Base-by-base conservation (phyloP, 2,797 vertebrate genomes). In the Sitta carolinensis region DNA sequence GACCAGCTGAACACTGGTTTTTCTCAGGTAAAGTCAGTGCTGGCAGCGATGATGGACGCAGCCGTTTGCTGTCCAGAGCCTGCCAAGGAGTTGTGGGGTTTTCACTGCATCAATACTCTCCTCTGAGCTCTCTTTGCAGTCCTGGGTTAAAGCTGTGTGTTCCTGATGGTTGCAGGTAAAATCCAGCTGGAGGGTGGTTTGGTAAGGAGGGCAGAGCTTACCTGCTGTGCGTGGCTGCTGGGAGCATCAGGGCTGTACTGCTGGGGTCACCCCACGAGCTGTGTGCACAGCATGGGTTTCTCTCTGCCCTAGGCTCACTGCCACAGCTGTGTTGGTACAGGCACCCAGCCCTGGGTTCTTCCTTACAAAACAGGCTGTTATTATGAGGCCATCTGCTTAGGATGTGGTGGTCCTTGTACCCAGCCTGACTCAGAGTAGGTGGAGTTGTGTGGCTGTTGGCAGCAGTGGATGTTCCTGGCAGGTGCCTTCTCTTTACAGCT, bases 381-480 rank as follows among this genome's bases (percentile, higher is more conserved):
- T 43, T 43, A 9, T 0, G 0, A 34, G 54, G 27, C 22, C 17
- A 0, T 38, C n/a, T 55, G 25, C 32, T 38, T 42, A 27, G 57
- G 47, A 10, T 25, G 16, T 36, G 66, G 3, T 40, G 76, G 9
- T 81, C 10, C 51, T 27, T 58, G 40, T 47, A 21, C 22, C 42
- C 21, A 11, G 12, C 30, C 26, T 0, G 0, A 1, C 14, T 57
- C 22, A 5, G 48, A 38, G 43, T 2, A 14, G 52, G 42, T 43
- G 70, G 43, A 48, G 2, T 30, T 0, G 0, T 1, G 2, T 25
- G 55, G 50, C 32, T 0, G 0, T 47, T 4, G n/a, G 20, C 40
- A 45, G 75, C 70, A 10, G 19, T 0, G 0, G 14, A 2, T 7
- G 4, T 54, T 43, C 40, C 13, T 10, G 32, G 4, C 16, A 38